Conservation (phyloP, 2,113 vertebrate genomes). For the Panthera leo region DNA sequence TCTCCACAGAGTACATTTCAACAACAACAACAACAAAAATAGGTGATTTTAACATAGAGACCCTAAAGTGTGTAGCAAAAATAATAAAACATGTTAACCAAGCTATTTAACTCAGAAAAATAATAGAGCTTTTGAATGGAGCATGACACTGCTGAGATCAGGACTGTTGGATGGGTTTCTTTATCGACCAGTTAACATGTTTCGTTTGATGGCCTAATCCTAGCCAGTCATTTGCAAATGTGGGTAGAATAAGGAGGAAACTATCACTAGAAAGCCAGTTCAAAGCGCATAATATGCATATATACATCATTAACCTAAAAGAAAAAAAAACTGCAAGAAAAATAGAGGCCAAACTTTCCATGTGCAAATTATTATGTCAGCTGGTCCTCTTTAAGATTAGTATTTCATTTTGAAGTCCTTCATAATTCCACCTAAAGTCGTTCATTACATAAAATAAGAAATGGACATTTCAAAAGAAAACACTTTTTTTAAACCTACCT, state of each 20-base stretch:
- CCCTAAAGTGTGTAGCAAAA: neutral
- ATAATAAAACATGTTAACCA: neutral
- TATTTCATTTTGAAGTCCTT: conserved; percentile 53
- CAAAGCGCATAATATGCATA: neutral
- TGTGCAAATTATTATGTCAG: conserved; percentile 52
- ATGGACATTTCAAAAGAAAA: conserved; percentile 60
- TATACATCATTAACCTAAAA: conserved; percentile 56
- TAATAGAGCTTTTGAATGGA: neutral
- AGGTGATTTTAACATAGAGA: neutral
- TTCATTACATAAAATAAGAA: conserved; percentile 54
- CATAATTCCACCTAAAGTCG: conserved; percentile 47
- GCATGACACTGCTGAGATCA: neutral
- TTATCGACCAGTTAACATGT: neutral
- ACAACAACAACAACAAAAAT: neutral
- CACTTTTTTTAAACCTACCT: neutral
- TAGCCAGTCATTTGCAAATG: conserved; percentile 45
- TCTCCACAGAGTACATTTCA: conserved; percentile 40
- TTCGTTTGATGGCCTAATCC: neutral
- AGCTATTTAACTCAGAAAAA: conserved; percentile 28
- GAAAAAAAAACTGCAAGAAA: conserved; percentile 28
- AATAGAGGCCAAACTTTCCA: conserved; percentile 51
- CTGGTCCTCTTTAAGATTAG: conserved; percentile 59
- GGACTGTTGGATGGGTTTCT: neutral
- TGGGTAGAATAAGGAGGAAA: neutral
- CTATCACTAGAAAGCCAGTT: conserved; percentile 20